Evolutionary conservation across 2,797 vertebrate species (phyloP).

Genomic region (Remorina albescens): DNA sequence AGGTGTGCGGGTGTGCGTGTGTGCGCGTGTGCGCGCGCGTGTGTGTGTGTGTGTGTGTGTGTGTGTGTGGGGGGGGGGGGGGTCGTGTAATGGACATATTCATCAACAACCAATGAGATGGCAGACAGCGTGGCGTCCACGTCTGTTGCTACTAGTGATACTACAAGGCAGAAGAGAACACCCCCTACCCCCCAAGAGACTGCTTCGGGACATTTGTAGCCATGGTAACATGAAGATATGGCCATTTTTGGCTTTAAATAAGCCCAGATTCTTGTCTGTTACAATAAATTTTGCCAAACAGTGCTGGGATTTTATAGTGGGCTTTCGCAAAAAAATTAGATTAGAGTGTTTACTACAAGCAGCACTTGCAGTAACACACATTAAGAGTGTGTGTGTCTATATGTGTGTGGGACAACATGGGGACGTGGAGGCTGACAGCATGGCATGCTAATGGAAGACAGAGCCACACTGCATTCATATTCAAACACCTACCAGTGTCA

Average conservation of each 20-base stretch:
- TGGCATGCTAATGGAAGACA: slow-evolving; percentile 65
- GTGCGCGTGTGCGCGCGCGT: too few relatives aligned
- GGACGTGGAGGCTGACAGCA: slow-evolving; percentile 46
- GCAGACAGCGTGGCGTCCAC: slow-evolving; percentile 49
- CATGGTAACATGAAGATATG: slow-evolving; percentile 59
- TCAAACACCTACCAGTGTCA: slow-evolving; percentile 57
- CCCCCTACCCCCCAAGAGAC: slow-evolving; percentile 38
- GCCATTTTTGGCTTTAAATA: slow-evolving; percentile 60
- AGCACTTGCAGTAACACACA: too few relatives aligned
- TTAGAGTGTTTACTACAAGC: slow-evolving; percentile 47
- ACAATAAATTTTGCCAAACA: slow-evolving; percentile 51
- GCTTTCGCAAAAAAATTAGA: slow-evolving; percentile 34
- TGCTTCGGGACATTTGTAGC: slow-evolving; percentile 74
- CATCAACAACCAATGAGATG: slow-evolving; percentile 67
- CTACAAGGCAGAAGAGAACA: slow-evolving; percentile 38
- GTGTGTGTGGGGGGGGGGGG: too few relatives aligned
- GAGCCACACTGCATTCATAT: slow-evolving; percentile 61
- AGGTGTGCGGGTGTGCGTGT: too few relatives aligned
- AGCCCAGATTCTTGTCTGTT: slow-evolving; percentile 32
- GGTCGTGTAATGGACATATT: slow-evolving; percentile 45
- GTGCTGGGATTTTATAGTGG: slow-evolving; percentile 25
- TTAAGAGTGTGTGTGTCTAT: too few relatives aligned
- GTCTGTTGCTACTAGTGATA: slow-evolving; percentile 62
- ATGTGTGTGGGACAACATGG: slow-evolving; percentile 2
- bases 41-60: too few relatives aligned